phyloP scores from a whole-genome alignment of 2,888 invertebrate species.

The Cancer borealis region DNA sequence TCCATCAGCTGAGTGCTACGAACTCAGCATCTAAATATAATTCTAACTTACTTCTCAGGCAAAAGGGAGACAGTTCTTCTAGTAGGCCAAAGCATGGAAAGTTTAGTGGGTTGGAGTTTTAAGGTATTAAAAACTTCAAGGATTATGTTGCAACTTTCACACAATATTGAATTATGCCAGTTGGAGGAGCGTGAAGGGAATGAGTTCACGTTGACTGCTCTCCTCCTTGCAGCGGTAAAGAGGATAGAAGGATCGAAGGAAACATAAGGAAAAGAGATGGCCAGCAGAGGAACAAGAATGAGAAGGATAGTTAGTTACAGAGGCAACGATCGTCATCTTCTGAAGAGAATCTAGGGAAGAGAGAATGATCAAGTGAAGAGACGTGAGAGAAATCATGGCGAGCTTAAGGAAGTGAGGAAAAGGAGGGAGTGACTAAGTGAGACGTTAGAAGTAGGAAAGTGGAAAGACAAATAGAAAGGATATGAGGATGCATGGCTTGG shows the following conservation, averaged over 20 bases:
- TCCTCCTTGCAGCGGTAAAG: background rate
- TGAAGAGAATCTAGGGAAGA: background rate
- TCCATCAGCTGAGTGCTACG: background rate
- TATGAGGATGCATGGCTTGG: background rate
- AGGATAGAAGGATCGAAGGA: background rate
- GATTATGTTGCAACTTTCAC: background rate
- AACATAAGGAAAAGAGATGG: background rate
- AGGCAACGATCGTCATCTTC: background rate
- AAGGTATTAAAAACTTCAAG: conserved; percentile 3
- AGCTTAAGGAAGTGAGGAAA: background rate
- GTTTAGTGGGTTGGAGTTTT: background rate
- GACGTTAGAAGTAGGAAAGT: background rate
- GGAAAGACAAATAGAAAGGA: background rate
- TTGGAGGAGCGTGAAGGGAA: background rate
- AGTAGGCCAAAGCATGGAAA: background rate
- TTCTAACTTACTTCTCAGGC: background rate
- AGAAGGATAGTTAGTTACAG: background rate
- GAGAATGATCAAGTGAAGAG: background rate
- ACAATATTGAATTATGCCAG: background rate
- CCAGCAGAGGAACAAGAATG: background rate
- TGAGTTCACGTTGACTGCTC: conserved; percentile 1
- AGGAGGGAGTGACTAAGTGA: background rate
- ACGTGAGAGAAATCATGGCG: background rate
- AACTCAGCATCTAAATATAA: background rate
- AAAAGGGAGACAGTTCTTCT: background rate